These are phyloP conservation scores for Recurvirostra avosetta DNA, from an alignment of 2,113 vertebrate species.

Conservation along the genomic window DNA sequence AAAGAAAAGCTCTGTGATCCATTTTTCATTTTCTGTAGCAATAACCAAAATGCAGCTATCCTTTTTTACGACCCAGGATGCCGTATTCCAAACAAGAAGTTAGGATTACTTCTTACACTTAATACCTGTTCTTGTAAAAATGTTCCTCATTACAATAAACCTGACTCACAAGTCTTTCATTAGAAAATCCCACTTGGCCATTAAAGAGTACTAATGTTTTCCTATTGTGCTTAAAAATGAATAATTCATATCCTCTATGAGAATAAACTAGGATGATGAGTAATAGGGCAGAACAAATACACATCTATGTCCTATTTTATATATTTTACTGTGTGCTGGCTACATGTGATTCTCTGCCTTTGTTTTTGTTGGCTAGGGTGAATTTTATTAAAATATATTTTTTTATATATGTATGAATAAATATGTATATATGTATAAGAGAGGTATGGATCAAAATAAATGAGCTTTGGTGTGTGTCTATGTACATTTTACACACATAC, in stretches of 20 bases:
- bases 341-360: neutral
- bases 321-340: neutral
- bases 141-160: neutral
- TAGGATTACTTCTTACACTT: neutral
- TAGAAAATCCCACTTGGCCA: neutral
- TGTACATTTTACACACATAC: neutral
- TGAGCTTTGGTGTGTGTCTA: neutral
- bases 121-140: neutral
- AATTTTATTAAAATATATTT: neutral
- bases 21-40: neutral
- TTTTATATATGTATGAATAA: neutral
- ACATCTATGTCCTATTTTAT: neutral
- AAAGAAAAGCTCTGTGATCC: neutral
- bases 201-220: conserved; percentile 6
- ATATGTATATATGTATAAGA: neutral
- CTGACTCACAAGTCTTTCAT: neutral
- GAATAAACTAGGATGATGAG: neutral
- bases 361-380: neutral
- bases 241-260: conserved; percentile 15
- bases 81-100: neutral
- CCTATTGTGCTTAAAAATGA: conserved; percentile 2
- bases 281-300: neutral
- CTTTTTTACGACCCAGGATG: neutral
- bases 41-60: neutral
- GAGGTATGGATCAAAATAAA: neutral